These are phyloP conservation scores for Gallinago stenura DNA, from an alignment of 2,797 vertebrate species.

Conservation along the genomic window DNA sequence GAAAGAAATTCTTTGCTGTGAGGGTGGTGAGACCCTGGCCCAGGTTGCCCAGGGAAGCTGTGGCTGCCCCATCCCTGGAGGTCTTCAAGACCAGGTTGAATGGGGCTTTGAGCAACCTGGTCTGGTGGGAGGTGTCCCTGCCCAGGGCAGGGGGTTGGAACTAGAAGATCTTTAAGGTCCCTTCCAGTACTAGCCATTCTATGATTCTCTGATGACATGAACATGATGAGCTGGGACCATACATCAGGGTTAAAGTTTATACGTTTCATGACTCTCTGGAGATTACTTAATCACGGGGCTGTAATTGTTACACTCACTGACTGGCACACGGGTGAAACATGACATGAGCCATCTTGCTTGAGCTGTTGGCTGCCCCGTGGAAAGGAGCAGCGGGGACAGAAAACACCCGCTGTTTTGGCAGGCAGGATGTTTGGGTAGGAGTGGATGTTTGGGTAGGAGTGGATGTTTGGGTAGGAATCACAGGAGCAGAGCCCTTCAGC, in stretches of 20 bases:
- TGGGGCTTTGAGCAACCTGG: no score
- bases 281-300: neutral
- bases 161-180: no score
- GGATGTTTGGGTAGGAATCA: neutral
- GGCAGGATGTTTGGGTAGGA: neutral
- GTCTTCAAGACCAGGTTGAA: no score
- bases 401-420: rapidly evolving
- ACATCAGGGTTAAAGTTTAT: neutral
- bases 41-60: no score
- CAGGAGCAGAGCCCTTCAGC: neutral
- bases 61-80: no score
- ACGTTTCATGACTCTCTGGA: neutral
- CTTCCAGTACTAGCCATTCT: no score
- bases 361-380: rapidly evolving
- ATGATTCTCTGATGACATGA: neutral
- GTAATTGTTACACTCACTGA: neutral
- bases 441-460: neutral
- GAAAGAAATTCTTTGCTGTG: no score
- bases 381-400: neutral
- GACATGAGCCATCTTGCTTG: neutral
- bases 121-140: no score
- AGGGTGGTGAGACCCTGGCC: no score
- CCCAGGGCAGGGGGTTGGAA: no score
- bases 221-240: neutral
- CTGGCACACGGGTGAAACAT: neutral